Evolutionary conservation across 2,888 invertebrate species (phyloP).

Genomic region (Eudemis profundana): DNA sequence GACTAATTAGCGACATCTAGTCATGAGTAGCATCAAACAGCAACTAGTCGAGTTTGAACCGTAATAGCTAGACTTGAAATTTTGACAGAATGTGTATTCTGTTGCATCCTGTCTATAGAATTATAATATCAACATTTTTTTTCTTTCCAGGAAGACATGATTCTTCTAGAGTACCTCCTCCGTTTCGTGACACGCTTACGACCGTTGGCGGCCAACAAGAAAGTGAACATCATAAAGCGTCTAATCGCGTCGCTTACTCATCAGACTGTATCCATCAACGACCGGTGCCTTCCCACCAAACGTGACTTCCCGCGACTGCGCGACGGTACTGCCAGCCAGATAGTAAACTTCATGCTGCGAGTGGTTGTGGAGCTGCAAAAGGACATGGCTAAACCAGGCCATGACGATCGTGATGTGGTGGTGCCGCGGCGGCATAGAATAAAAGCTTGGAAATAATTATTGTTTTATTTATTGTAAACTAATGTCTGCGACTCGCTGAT

Average conservation of each 20-base stretch:
- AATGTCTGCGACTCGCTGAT: neutral
- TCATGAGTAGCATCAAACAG: too few species aligned
- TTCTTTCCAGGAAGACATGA: constrained; percentile 86
- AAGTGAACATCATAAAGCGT: constrained; percentile 86
- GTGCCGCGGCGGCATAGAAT: constrained; percentile 69
- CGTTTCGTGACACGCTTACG: constrained; percentile 88
- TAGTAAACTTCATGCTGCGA: constrained; percentile 81
- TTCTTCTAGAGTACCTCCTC: constrained; percentile 89
- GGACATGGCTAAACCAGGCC: constrained; percentile 73
- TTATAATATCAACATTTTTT: neutral
- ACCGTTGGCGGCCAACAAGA: constrained; percentile 85
- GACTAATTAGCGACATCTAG: too few species aligned
- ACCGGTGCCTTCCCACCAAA: constrained; percentile 69
- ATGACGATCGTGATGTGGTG: constrained; percentile 74
- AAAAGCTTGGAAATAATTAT: constrained; percentile 76
- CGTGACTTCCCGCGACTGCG: constrained; percentile 79
- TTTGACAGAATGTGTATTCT: too few species aligned
- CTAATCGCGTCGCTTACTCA: constrained; percentile 89
- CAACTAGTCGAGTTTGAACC: too few species aligned
- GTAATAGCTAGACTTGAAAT: neutral
- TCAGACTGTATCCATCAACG: constrained; percentile 80
- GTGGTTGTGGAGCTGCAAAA: constrained; percentile 80
- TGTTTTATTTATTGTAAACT: constrained; percentile 44
- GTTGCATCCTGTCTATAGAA: too few species aligned
- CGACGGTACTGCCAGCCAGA: constrained; percentile 84